Conservation (phyloP, 2,797 vertebrate species). For the Chiloscyllium punctatum region DNA sequence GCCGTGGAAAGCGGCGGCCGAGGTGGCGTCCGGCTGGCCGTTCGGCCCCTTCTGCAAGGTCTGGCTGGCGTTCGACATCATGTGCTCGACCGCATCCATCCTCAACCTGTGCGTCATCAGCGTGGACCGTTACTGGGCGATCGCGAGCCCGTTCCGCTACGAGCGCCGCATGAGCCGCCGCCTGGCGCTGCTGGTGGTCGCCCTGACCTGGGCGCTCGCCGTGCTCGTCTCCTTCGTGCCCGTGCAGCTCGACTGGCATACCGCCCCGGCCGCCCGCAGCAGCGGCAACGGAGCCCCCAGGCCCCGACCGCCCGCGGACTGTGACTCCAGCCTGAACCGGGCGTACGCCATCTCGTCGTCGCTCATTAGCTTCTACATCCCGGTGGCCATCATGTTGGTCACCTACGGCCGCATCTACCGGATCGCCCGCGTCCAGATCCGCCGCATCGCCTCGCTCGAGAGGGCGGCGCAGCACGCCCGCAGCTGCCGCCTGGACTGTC, state of each 20-base stretch:
- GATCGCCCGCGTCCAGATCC: conserved; percentile 84
- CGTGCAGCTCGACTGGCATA: conserved; percentile 90
- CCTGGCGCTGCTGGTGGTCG: conserved; percentile 80
- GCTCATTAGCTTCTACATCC: conserved; percentile 92
- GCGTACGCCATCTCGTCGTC: conserved; percentile 92
- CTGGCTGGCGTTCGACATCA: conserved; percentile 96
- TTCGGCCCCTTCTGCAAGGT: conserved; percentile 86
- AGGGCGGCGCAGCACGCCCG: conserved; percentile 81
- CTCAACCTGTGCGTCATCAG: conserved; percentile 91
- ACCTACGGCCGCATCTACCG: conserved; percentile 90
- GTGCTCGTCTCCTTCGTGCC: conserved; percentile 92
- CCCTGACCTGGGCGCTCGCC: conserved; percentile 80
- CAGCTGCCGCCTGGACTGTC: conserved; percentile 62
- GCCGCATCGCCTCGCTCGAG: conserved; percentile 80
- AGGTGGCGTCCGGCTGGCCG: conserved; percentile 88
- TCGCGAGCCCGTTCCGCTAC: conserved; percentile 88
- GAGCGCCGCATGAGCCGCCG: conserved; percentile 87
- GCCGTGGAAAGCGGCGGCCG: conserved; percentile 91
- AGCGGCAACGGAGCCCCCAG: too few relatives aligned
- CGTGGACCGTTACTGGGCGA: conserved; percentile 92
- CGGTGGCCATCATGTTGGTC: conserved; percentile 88
- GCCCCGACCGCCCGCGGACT: conserved; percentile 52
- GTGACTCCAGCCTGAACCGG: conserved; percentile 87
- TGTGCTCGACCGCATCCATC: conserved; percentile 95
- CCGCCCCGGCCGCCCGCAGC: not conserved